phyloP scores from a whole-genome alignment of 1,140 invertebrate species.

The Zophobas atratus region DNA sequence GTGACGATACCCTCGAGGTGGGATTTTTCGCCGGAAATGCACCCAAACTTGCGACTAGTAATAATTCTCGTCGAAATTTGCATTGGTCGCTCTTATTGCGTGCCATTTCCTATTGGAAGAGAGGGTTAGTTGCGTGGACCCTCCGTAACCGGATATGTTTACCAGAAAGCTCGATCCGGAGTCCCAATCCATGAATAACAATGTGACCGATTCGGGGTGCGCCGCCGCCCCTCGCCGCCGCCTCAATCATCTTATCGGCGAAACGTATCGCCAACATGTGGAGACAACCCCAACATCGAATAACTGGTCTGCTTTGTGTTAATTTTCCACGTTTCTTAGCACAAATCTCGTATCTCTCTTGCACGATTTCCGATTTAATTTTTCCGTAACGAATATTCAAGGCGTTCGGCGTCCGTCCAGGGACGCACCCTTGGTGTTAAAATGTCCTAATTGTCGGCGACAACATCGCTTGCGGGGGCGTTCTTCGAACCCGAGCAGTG shows the following conservation, averaged over 20 bases:
- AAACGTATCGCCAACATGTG: constrained; percentile 63
- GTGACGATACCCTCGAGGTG: too few species aligned
- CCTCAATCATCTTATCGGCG: constrained; percentile 62
- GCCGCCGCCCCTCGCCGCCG: constrained; percentile 20
- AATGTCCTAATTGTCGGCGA: constrained; percentile 57
- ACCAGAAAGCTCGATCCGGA: constrained; percentile 58
- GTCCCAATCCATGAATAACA: constrained; percentile 67
- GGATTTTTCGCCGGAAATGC: too few species aligned
- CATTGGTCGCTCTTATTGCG: not conserved
- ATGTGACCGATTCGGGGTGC: constrained; percentile 50
- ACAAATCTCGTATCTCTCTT: too few species aligned
- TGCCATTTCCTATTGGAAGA: constrained; percentile 25
- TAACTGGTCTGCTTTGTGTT: constrained; percentile 53
- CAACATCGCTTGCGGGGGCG: constrained; percentile 42
- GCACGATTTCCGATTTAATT: too few species aligned
- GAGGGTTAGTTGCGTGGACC: constrained; percentile 53
- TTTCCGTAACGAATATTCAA: not conserved
- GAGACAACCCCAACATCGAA: constrained; percentile 58
- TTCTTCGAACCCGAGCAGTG: constrained; percentile 19
- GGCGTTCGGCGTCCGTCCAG: constrained; percentile 13
- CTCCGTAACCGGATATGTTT: constrained; percentile 64
- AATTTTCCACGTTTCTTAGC: too few species aligned
- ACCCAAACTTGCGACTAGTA: too few species aligned
- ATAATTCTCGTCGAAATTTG: not conserved
- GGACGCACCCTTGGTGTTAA: constrained; percentile 57